Evolutionary conservation across 2,888 invertebrate genomes (phyloP), one percentile per base, ranked within the genome.

Genomic region (Torymus auratus): DNA sequence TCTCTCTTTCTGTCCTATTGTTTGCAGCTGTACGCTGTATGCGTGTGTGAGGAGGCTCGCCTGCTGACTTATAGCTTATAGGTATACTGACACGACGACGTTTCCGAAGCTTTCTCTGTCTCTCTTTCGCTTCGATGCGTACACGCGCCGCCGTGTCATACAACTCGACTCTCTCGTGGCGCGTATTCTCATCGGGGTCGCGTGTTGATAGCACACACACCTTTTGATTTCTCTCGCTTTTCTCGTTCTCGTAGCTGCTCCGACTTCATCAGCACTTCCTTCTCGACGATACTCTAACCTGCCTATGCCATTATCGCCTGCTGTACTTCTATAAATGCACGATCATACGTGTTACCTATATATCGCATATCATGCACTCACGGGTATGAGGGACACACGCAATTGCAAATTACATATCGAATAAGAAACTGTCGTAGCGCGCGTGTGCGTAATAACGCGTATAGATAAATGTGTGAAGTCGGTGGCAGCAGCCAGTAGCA

Each of bases 71-170:
- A n/a, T n/a, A n/a, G n/a, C 5, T 20, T 20, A 20, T 20, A n/a
- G n/a, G n/a, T 28, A 28, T 41, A 41, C 41, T 80, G 70, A 75
- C 65, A 80, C 69, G 79, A 80, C 64, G 74, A 70, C 70, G 79
- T 70, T 80, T 70, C 69, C 60, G 7, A 65, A 70, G 20, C 79
- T 64, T 65, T 70, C 79, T 80, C 70, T 75, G 28, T 41, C 13
- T 61, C 67, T 72, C 69, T 64, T 64, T 79, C 17, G n/a, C 56
- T 64, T 10, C 41, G 41, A 41, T 41, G 41, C 41, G 41, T 41
- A 7, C 53, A 41, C 56, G 52, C 28, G 70, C 70, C 50, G 52
- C 14, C 50, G 67, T 70, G 60, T 28, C 74, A 74, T 74, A 69
- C 58, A 52, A 70, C 58, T 58, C 14, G 28, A 56, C 28, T 68